Conservation (phyloP, 2,113 vertebrate species). For the Electrona antarctica region DNA sequence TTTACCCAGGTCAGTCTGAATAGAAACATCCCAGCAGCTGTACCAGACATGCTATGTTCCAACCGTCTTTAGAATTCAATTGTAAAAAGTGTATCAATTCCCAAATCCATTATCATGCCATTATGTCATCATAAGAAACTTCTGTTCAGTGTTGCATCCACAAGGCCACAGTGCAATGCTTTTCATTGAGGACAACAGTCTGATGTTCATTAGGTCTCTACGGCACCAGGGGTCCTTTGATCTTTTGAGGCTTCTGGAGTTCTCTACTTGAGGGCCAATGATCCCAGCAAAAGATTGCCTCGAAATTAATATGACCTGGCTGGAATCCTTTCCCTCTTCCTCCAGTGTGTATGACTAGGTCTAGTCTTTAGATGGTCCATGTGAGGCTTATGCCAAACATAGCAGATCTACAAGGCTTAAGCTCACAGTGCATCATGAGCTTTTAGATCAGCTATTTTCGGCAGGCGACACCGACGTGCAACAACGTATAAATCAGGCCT, state of each 20-base stretch:
- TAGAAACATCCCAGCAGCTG: conserved; percentile 34
- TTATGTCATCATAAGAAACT: not conserved
- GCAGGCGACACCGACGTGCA: too few relatives aligned
- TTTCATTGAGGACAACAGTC: not conserved
- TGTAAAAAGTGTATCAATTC: not conserved
- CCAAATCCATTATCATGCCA: not conserved
- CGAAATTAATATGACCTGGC: conserved; percentile 1
- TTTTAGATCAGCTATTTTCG: too few relatives aligned
- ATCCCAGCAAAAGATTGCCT: not conserved
- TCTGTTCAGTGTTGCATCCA: not conserved
- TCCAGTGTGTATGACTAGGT: conserved; percentile 34
- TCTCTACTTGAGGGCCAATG: not conserved
- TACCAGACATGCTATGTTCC: conserved; percentile 27
- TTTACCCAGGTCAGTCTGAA: not conserved
- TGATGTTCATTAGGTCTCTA: not conserved
- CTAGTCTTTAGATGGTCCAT: not conserved
- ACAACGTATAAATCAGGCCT: too few relatives aligned
- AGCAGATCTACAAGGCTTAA: too few relatives aligned
- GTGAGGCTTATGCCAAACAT: not conserved
- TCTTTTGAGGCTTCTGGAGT: too few relatives aligned
- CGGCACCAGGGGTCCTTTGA: not conserved
- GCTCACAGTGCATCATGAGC: too few relatives aligned
- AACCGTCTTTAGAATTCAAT: conserved; percentile 1
- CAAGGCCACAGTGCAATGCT: not conserved
- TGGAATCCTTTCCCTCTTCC: not conserved